Base-by-base conservation (phyloP, 2,888 invertebrate genomes). In the Eulithis testata region DNA sequence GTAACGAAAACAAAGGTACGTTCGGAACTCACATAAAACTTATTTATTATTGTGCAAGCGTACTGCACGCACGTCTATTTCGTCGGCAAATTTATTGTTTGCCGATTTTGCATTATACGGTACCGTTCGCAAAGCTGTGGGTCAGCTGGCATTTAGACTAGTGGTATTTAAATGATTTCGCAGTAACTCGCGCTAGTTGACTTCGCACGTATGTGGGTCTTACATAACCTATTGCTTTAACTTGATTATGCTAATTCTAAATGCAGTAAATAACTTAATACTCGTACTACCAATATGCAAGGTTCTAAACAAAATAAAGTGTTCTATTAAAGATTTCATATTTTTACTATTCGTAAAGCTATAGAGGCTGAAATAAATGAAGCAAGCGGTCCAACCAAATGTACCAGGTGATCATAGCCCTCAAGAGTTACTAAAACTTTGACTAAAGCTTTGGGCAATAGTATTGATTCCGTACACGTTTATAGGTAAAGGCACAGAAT, bases 21-120 rank as follows among this genome's bases (percentile, higher is more conserved):
- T 65, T 63, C 64, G 66, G 73, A 74, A 76, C 74, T 77, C 73
- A 84, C 85, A 88, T 89, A 89, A 87, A 87, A 83, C 85, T 82
- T 89, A 89, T 90, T 89, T 90, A 89, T 89, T 88, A 84, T 86
- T 80, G 83, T 81, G 82, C 84, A 81, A 78, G 85, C 76, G 71
- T 73, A 79, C 79, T 80, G 84, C 86, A 89, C 88, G 88, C 89
- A 89, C 86, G 85, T 88, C 87, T 88, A 89, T 90, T 90, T 85
- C 77, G 87, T 82, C 78, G 74, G 81, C 71, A 81, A 88, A 90
- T 90, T 90, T 90, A 90, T 89, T 82, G 86, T 83, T 81, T 83
- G 88, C 84, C 85, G 84, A 90, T 85, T 85, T 84, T 79, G 84
- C 85, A 86, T 85, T 87, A 84, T 81, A 77, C 77, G 72, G 80